A percentile compares a stretch with the other conserved stretches of the same genome.
Conservation (phyloP, 2,888 invertebrate genomes). For the Stictocephala bisonia region DNA sequence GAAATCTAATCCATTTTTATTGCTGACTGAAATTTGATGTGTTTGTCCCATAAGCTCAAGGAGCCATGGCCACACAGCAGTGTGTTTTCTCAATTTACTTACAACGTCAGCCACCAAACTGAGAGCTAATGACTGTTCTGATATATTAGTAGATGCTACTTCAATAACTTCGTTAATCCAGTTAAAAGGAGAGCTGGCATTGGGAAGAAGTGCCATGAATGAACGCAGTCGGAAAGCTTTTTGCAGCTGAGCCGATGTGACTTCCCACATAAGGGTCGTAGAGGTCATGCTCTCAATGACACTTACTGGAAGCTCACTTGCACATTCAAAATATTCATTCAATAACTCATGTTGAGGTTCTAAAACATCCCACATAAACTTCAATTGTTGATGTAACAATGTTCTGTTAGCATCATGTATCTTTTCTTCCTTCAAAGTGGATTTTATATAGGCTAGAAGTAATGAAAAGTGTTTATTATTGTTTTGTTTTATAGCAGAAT, state of each 20-base stretch:
- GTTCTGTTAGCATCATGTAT: slow-evolving; percentile 41
- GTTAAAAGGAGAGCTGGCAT: slow-evolving; percentile 17
- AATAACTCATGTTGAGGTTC: slow-evolving; percentile 26
- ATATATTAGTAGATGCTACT: slow-evolving; percentile 6
- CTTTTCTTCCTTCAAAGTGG: slow-evolving; percentile 32
- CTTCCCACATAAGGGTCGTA: slow-evolving; percentile 38
- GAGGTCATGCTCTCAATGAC: slow-evolving; percentile 31
- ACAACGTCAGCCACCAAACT: slow-evolving; percentile 13
- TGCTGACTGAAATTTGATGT: neutral
- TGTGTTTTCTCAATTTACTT: neutral
- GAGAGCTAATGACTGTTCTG: slow-evolving; percentile 32
- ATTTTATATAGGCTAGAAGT: slow-evolving; percentile 1
- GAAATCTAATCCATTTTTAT: slow-evolving; percentile 33
- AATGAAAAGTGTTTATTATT: slow-evolving; percentile 28
- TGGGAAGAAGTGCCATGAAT: slow-evolving; percentile 31
- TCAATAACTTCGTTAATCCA: slow-evolving; percentile 43
- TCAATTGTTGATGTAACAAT: slow-evolving; percentile 10
- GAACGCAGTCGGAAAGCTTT: slow-evolving; percentile 31
- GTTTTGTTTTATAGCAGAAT: slow-evolving; percentile 17
- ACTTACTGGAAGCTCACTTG: slow-evolving; percentile 19
- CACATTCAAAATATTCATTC: slow-evolving; percentile 22
- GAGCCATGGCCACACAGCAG: slow-evolving; percentile 30
- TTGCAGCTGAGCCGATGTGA: slow-evolving; percentile 28
- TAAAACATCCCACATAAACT: slow-evolving; percentile 21
- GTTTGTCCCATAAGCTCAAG: slow-evolving; percentile 42